Evolutionary conservation across 1,140 invertebrate species (phyloP).

Genomic region (Andrena cerasifolii): DNA sequence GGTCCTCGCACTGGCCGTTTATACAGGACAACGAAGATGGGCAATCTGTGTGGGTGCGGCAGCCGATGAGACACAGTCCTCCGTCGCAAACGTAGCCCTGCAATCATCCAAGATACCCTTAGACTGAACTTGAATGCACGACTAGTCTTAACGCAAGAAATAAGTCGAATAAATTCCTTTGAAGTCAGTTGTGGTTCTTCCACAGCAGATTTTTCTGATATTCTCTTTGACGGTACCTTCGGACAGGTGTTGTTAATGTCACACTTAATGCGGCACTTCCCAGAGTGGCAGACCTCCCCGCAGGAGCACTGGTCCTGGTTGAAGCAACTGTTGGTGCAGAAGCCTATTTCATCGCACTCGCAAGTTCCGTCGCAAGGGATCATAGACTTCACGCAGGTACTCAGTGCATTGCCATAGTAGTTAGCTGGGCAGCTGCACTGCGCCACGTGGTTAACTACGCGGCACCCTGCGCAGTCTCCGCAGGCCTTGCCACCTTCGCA

Average conservation of each 20-base stretch:
- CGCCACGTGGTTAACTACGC: conserved; percentile 91
- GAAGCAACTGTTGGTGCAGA: conserved; percentile 88
- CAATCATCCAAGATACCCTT: too few relatives aligned
- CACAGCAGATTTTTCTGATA: too few relatives aligned
- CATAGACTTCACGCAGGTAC: conserved; percentile 87
- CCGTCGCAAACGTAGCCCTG: conserved; percentile 86
- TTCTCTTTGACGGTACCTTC: conserved; percentile 69
- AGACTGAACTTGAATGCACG: too few relatives aligned
- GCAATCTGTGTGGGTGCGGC: conserved; percentile 91
- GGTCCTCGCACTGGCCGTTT: conserved; percentile 89
- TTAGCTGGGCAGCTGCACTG: conserved; percentile 92
- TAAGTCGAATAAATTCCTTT: too few relatives aligned
- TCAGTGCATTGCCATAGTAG: conserved; percentile 91
- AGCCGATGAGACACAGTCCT: conserved; percentile 88
- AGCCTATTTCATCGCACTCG: conserved; percentile 90
- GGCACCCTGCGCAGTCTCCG: conserved; percentile 92
- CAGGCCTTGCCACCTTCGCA: conserved; percentile 87
- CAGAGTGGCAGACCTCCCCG: conserved; percentile 86
- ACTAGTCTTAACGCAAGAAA: too few relatives aligned
- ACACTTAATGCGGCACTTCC: conserved; percentile 86
- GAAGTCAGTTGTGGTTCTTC: too few relatives aligned
- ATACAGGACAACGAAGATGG: conserved; percentile 89
- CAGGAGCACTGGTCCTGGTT: conserved; percentile 88
- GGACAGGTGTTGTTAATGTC: conserved; percentile 80
- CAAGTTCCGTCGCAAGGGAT: conserved; percentile 87